phyloP scores from a whole-genome alignment of 2,888 invertebrate genomes.

The Drosophila planitibia region DNA sequence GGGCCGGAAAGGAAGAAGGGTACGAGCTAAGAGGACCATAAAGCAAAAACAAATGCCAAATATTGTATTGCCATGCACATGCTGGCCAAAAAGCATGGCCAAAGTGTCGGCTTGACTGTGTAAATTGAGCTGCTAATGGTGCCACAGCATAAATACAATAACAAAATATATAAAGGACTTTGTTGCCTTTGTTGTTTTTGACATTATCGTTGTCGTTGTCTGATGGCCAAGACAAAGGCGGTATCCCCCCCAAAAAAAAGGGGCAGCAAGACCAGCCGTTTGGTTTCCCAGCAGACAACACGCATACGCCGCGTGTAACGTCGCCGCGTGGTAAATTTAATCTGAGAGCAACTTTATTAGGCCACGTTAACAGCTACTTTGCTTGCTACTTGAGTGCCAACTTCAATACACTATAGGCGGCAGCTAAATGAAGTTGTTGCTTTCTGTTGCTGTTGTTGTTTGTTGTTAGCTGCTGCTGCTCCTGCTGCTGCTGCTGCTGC shows the following conservation, averaged over 20 bases:
- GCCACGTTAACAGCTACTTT: slow-evolving; percentile 77
- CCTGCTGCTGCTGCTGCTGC: slow-evolving; percentile 15
- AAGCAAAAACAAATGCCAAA: slow-evolving; percentile 66
- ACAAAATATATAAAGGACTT: slow-evolving; percentile 37
- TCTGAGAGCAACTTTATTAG: slow-evolving; percentile 75
- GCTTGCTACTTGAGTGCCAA: slow-evolving; percentile 75
- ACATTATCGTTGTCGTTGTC: slow-evolving; percentile 37
- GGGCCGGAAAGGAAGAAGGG: background rate
- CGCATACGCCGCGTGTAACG: slow-evolving; percentile 56
- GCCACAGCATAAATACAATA: slow-evolving; percentile 42
- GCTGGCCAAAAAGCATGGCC: slow-evolving; percentile 35
- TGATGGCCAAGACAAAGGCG: slow-evolving; percentile 49
- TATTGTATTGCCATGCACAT: slow-evolving; percentile 65
- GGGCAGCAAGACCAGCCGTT: slow-evolving; percentile 38
- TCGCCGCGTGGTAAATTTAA: slow-evolving; percentile 52
- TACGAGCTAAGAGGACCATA: slow-evolving; percentile 10
- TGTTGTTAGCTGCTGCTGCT: background rate
- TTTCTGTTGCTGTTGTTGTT: slow-evolving; percentile 5
- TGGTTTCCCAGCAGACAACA: slow-evolving; percentile 47
- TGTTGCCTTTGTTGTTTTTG: slow-evolving; percentile 37
- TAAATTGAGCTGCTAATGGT: slow-evolving; percentile 80
- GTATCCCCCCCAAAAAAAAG: background rate
- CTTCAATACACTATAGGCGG: slow-evolving; percentile 69
- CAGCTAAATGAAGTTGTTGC: slow-evolving; percentile 59
- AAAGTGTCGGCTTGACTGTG: slow-evolving; percentile 54